These are phyloP conservation scores for Chloroclystis v-ata DNA, from an alignment of 2,888 invertebrate species.

Conservation along the genomic window DNA sequence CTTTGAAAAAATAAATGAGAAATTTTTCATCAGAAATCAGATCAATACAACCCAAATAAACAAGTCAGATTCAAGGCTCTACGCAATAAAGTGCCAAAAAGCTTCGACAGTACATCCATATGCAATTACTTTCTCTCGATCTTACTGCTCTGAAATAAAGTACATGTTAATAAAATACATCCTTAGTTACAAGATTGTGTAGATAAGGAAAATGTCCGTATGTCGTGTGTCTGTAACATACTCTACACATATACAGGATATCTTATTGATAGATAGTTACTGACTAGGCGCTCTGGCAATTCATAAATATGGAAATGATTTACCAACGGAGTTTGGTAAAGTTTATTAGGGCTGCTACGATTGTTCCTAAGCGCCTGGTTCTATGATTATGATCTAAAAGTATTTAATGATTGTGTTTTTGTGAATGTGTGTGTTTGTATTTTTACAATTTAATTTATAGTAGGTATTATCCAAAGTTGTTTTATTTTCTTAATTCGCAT, in stretches of 20 bases:
- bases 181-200: neutral
- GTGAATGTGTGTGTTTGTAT: too few relatives aligned
- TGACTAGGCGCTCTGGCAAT: constrained; percentile 24
- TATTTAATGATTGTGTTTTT: too few relatives aligned
- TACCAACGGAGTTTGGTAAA: constrained; percentile 10
- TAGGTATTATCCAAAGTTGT: too few relatives aligned
- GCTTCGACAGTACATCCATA: neutral
- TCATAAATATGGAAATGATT: constrained; percentile 30
- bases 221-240: constrained; percentile 13
- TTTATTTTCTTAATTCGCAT: too few relatives aligned
- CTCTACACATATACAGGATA: constrained; percentile 22
- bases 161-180: constrained; percentile 9
- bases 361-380: too few relatives aligned
- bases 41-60: too few relatives aligned
- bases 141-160: neutral
- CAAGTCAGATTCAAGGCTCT: neutral
- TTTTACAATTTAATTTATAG: too few relatives aligned
- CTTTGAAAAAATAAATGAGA: too few relatives aligned
- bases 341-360: neutral
- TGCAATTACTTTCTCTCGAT: neutral
- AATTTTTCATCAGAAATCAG: too few relatives aligned
- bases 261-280: too few relatives aligned
- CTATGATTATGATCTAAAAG: too few relatives aligned
- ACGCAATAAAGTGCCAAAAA: too few relatives aligned
- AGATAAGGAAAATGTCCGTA: constrained; percentile 19